Evolutionary conservation across 2,113 vertebrate species (phyloP).

Genomic region (Lates calcarifer): DNA sequence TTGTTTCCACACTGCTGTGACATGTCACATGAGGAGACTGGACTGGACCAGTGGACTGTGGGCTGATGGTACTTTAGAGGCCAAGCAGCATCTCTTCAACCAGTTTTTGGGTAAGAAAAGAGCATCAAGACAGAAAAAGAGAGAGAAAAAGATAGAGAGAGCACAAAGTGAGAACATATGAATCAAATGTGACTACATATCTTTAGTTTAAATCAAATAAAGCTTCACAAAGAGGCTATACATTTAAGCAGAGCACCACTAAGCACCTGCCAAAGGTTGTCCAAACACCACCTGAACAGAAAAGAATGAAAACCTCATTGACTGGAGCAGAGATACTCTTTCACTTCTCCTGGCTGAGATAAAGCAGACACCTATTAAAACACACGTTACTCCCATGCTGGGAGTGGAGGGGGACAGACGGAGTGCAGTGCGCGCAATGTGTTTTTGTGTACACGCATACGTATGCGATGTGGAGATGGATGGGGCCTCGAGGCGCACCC

Average conservation of each 20-base stretch:
- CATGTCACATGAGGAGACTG: slow-evolving; percentile 14
- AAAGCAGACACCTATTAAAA: slow-evolving; percentile 66
- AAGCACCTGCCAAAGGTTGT: slow-evolving; percentile 69
- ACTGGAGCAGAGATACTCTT: slow-evolving; percentile 59
- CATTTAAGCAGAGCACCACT: slow-evolving; percentile 28
- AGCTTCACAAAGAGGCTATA: slow-evolving; percentile 54
- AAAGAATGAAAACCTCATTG: slow-evolving; percentile 66
- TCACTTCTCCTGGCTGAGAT: slow-evolving; percentile 57
- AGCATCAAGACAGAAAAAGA: background rate
- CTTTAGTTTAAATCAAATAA: slow-evolving; percentile 44
- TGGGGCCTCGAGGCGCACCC: slow-evolving; percentile 54
- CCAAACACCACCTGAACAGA: slow-evolving; percentile 64
- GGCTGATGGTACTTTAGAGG: background rate
- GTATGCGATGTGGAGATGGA: slow-evolving; percentile 39
- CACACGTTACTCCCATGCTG: slow-evolving; percentile 33
- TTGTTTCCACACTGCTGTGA: background rate
- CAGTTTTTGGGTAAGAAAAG: background rate
- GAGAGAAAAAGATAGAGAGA: background rate
- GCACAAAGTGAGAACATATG: background rate
- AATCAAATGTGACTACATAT: slow-evolving; percentile 28
- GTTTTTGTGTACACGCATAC: background rate
- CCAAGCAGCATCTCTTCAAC: slow-evolving; percentile 9
- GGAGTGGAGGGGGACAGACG: slow-evolving; percentile 17
- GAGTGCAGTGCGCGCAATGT: background rate
- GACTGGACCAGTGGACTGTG: slow-evolving; percentile 7